Percentiles rank a stretch among this genome's conserved stretches.
Conservation (phyloP, 2,113 vertebrate genomes). For the Scopus umbretta region DNA sequence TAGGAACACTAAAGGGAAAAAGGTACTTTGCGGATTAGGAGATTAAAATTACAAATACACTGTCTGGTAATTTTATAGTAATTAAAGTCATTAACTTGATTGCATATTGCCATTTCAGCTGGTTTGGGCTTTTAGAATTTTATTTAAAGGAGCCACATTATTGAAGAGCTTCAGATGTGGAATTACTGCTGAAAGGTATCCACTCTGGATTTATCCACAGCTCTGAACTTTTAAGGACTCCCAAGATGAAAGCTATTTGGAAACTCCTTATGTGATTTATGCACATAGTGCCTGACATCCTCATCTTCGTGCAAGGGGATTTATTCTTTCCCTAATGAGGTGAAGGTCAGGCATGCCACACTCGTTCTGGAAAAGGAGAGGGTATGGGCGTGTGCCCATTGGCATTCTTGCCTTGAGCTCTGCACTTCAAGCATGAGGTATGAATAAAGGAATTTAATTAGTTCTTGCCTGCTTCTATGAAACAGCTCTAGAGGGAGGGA, state of each 20-base stretch:
- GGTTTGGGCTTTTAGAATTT: background rate
- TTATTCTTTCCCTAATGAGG: slow-evolving; percentile 34
- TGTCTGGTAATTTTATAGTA: slow-evolving; percentile 20
- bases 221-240: background rate
- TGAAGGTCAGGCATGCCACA: background rate
- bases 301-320: background rate
- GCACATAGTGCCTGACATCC: background rate
- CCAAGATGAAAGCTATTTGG: slow-evolving; percentile 29
- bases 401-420: slow-evolving; percentile 34
- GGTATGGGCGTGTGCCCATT: slow-evolving; percentile 2
- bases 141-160: background rate
- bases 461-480: background rate
- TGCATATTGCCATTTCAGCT: background rate
- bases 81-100: slow-evolving; percentile 48
- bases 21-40: slow-evolving; percentile 34
- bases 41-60: slow-evolving; percentile 45
- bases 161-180: slow-evolving; percentile 12
- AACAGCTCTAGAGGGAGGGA: slow-evolving; percentile 5
- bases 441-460: slow-evolving; percentile 57
- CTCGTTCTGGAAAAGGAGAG: background rate
- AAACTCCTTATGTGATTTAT: slow-evolving; percentile 6
- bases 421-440: slow-evolving; percentile 14
- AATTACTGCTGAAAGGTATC: background rate
- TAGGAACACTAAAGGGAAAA: slow-evolving; percentile 2
- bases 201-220: background rate